Evolutionary conservation across 2,797 vertebrate species (phyloP).

Genomic region (Scleropages formosus): DNA sequence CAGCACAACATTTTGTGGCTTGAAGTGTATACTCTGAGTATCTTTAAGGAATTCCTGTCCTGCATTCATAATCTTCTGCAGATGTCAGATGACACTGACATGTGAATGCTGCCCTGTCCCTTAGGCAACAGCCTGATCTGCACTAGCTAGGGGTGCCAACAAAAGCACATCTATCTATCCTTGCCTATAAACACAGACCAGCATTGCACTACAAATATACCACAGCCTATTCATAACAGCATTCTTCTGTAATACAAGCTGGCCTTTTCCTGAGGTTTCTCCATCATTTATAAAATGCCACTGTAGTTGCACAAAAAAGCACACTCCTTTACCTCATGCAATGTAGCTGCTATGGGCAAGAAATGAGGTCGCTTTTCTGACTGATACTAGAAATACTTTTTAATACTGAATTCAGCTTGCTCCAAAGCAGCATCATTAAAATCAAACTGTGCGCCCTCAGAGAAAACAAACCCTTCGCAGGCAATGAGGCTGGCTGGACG

Average conservation of each 20-base stretch:
- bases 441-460: neutral
- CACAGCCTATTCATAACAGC: neutral
- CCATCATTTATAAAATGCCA: neutral
- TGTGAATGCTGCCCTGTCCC: neutral
- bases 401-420: slow-evolving; percentile 8
- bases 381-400: neutral
- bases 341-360: too few relatives aligned
- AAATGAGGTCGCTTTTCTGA: neutral
- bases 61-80: neutral
- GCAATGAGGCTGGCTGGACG: slow-evolving; percentile 35
- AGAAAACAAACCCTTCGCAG: slow-evolving; percentile 3
- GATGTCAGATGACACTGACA: neutral
- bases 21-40: neutral
- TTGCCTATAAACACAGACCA: neutral
- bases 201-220: neutral
- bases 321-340: neutral
- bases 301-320: neutral
- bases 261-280: neutral
- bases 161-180: neutral
- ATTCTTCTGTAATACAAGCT: too few relatives aligned
- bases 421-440: slow-evolving; percentile 21
- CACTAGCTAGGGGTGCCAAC: neutral
- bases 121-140: neutral
- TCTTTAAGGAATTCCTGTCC: too few relatives aligned
- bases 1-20: slow-evolving; percentile 33